A percentile compares a stretch with the other conserved stretches of the same genome.
These are phyloP conservation scores for Lateolabrax maculatus DNA, from an alignment of 2,797 vertebrate species.

Conservation along the genomic window DNA sequence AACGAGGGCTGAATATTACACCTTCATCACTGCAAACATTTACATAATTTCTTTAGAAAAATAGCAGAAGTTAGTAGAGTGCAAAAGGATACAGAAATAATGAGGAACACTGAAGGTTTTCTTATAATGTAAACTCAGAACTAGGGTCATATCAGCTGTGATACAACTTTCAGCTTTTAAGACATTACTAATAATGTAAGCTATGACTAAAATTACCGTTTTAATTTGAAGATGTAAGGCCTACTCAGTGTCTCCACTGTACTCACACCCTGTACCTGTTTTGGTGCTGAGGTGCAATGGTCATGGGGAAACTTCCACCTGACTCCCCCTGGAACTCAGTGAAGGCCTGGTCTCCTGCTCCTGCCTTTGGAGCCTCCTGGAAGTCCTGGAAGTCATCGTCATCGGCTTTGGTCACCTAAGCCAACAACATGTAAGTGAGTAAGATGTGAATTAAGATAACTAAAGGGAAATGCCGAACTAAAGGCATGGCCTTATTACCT, in stretches of 20 bases:
- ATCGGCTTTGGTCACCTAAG: conserved; percentile 90
- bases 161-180: not conserved
- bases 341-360: conserved; percentile 90
- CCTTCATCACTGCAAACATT: conserved; percentile 34
- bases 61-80: not conserved
- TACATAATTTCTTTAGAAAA: conserved; percentile 29
- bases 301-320: conserved; percentile 82
- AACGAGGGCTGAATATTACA: conserved; percentile 19
- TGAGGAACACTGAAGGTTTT: not conserved
- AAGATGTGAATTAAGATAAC: not conserved
- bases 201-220: not conserved
- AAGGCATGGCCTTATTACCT: conserved; percentile 52
- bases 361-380: conserved; percentile 95
- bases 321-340: conserved; percentile 93
- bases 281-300: conserved; percentile 83
- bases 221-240: not conserved
- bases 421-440: conserved; percentile 10
- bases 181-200: not conserved
- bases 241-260: not conserved
- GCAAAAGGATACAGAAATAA: conserved; percentile 22
- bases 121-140: conserved; percentile 6
- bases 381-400: conserved; percentile 99
- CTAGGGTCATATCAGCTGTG: not conserved
- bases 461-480: not conserved
- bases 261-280: conserved; percentile 86